Percentiles rank a stretch among this genome's conserved stretches.
phyloP scores from a whole-genome alignment of 2,797 vertebrate species.

The Anas bahamensis region DNA sequence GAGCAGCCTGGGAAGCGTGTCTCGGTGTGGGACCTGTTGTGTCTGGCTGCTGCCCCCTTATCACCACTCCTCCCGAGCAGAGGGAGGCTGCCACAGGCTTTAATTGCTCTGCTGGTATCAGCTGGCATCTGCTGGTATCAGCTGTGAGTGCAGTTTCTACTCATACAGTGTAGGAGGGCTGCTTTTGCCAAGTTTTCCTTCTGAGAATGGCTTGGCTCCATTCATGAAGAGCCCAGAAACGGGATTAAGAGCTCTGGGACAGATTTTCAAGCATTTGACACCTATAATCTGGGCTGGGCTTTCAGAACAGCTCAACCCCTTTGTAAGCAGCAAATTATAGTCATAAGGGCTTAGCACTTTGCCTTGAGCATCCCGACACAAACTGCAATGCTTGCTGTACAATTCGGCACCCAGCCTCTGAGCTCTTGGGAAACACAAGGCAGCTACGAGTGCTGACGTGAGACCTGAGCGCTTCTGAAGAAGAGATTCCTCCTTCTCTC shows the following conservation, averaged over 20 bases:
- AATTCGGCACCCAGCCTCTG: not conserved
- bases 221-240: not conserved
- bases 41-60: not conserved
- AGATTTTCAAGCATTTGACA: not conserved
- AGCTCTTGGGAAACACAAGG: not conserved
- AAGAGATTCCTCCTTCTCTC: not conserved
- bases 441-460: fast-evolving
- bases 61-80: too few species aligned
- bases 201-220: slow-evolving; percentile 16
- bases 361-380: not conserved
- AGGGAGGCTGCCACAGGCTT: not conserved
- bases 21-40: not conserved
- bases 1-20: not conserved
- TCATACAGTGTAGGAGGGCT: not conserved
- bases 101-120: not conserved
- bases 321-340: not conserved
- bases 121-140: not conserved
- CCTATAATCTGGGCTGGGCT: not conserved
- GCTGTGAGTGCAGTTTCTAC: not conserved
- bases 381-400: not conserved
- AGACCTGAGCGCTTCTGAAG: not conserved
- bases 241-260: slow-evolving; percentile 12
- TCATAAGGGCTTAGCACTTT: not conserved
- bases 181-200: slow-evolving; percentile 6
- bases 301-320: not conserved